A percentile compares a stretch with the other conserved stretches of the same genome.
phyloP scores from a whole-genome alignment of 2,888 invertebrate species.

The Platynereis dumerilii region DNA sequence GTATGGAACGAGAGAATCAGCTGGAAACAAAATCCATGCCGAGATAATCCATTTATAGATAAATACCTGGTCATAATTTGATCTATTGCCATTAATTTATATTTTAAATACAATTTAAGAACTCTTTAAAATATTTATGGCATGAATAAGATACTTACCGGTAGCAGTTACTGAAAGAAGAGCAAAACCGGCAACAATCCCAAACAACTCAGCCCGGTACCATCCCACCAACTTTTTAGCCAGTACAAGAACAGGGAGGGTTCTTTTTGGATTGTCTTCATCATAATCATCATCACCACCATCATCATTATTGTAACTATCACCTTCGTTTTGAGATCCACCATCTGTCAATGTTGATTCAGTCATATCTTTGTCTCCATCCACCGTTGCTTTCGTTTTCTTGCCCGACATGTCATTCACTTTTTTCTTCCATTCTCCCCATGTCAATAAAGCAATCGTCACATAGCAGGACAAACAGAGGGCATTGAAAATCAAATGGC shows the following conservation, averaged over 20 bases:
- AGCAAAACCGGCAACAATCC: neutral
- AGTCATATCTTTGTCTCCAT: too few relatives aligned
- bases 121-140: too few relatives aligned
- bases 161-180: neutral
- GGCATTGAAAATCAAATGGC: neutral
- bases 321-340: neutral
- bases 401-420: too few relatives aligned
- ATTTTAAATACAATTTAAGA: too few relatives aligned
- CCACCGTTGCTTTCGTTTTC: too few relatives aligned
- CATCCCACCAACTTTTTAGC: neutral
- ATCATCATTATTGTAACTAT: neutral
- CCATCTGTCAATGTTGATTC: neutral
- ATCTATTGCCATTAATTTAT: too few relatives aligned
- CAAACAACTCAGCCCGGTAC: neutral
- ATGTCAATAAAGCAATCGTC: neutral
- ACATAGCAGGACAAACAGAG: neutral
- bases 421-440: neutral
- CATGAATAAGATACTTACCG: too few relatives aligned
- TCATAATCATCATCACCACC: neutral
- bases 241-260: neutral
- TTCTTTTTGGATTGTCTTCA: too few relatives aligned
- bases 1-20: neutral
- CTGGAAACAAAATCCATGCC: too few relatives aligned
- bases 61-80: too few relatives aligned
- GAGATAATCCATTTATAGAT: too few relatives aligned